Conservation (phyloP, 35 echinoderm and acorn worm genomes). For the Ptychodera flava region DNA sequence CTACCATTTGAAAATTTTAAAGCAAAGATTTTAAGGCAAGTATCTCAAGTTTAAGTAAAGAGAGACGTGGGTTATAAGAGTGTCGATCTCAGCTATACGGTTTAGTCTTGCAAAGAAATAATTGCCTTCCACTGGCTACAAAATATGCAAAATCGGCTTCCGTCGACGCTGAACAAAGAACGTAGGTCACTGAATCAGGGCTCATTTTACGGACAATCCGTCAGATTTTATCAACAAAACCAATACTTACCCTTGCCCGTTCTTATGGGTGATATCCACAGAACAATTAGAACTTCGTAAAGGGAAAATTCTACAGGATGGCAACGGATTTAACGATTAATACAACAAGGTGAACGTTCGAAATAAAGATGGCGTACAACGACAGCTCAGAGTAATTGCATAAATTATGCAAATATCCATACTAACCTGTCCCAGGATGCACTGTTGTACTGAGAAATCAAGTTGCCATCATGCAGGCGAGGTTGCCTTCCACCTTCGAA, state of each 20-base stretch:
- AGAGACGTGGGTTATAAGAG: too few relatives aligned
- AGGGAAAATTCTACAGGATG: not conserved
- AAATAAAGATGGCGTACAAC: constrained; percentile 1
- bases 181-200: not conserved
- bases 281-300: not conserved
- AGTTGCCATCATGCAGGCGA: too few relatives aligned
- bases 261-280: not conserved
- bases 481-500: too few relatives aligned
- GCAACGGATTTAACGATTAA: not conserved
- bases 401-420: constrained; percentile 2
- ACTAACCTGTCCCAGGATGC: not conserved
- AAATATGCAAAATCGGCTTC: not conserved
- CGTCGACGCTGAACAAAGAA: not conserved
- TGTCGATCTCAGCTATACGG: too few relatives aligned
- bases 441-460: too few relatives aligned
- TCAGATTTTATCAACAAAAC: not conserved
- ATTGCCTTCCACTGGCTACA: not conserved
- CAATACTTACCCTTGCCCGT: not conserved
- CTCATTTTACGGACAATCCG: not conserved
- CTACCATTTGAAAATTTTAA: too few relatives aligned
- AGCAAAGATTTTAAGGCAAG: too few relatives aligned
- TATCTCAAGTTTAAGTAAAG: too few relatives aligned
- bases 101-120: too few relatives aligned
- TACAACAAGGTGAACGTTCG: not conserved
- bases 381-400: not conserved